Percentiles rank a stretch among this genome's conserved stretches.
Conservation (phyloP, 2,797 vertebrate genomes). For the Sparus aurata region DNA sequence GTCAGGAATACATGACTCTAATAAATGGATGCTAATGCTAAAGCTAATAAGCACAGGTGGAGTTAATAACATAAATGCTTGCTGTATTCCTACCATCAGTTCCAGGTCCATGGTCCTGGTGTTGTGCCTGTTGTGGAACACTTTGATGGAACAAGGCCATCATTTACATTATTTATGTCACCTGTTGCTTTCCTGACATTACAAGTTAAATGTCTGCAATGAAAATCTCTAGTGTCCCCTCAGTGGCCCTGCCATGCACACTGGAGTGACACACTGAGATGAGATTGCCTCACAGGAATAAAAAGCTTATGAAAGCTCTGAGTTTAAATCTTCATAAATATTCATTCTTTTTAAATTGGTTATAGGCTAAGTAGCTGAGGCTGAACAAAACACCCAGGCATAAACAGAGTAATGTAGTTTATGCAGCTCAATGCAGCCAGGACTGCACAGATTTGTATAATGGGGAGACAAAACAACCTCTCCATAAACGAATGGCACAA, state of each 20-base stretch:
- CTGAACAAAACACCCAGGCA: too few relatives aligned
- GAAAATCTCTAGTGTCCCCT: not conserved
- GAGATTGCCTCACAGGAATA: not conserved
- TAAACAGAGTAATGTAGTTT: too few relatives aligned
- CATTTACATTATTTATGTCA: not conserved
- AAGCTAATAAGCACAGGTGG: not conserved
- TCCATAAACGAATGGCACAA: too few relatives aligned
- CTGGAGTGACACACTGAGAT: not conserved
- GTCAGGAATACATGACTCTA: too few relatives aligned
- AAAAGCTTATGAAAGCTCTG: not conserved
- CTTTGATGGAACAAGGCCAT: not conserved
- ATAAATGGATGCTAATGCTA: too few relatives aligned
- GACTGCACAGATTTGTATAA: too few relatives aligned
- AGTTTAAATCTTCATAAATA: not conserved
- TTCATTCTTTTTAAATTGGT: too few relatives aligned
- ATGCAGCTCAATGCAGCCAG: too few relatives aligned
- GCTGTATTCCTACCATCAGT: not conserved
- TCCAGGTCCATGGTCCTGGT: not conserved
- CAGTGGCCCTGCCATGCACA: too few relatives aligned
- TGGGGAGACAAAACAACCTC: too few relatives aligned
- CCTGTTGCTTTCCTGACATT: conserved; percentile 6
- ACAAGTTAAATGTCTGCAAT: not conserved
- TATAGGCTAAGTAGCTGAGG: too few relatives aligned
- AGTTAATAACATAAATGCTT: not conserved
- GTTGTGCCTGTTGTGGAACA: not conserved